Conservation (phyloP, 1,140 invertebrate species). For the Doryteuthis pealeii region DNA sequence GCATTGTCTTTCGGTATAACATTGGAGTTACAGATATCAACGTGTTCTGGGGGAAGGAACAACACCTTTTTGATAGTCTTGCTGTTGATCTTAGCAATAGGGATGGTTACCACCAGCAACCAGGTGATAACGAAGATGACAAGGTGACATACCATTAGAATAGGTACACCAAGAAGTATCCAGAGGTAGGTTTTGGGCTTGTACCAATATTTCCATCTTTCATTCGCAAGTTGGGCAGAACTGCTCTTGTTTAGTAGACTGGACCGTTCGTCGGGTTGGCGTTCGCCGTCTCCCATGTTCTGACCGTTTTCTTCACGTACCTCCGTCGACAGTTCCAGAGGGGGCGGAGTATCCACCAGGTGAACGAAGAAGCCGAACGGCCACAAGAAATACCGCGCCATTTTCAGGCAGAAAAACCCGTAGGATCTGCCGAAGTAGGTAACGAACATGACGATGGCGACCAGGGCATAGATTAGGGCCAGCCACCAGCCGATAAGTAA, state of each 20-base stretch:
- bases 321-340: background rate
- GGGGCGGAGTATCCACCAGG: slow-evolving; percentile 28
- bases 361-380: slow-evolving; percentile 57
- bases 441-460: slow-evolving; percentile 44
- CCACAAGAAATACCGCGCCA: slow-evolving; percentile 54
- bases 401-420: slow-evolving; percentile 44
- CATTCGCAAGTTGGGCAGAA: background rate
- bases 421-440: slow-evolving; percentile 45
- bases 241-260: background rate
- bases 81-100: slow-evolving; percentile 48
- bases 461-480: slow-evolving; percentile 43
- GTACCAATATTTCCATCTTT: background rate
- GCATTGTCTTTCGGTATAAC: slow-evolving; percentile 29
- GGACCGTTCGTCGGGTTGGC: background rate
- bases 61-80: slow-evolving; percentile 44
- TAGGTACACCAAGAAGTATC: slow-evolving; percentile 44
- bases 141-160: slow-evolving; percentile 39
- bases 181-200: slow-evolving; percentile 40
- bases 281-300: background rate
- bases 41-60: slow-evolving; percentile 46
- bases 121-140: slow-evolving; percentile 40
- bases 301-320: background rate
- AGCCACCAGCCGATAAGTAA: slow-evolving; percentile 54
- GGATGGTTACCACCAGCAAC: slow-evolving; percentile 51
- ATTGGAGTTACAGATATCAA: slow-evolving; percentile 36